These are phyloP conservation scores for Cottoperca gobio DNA, from an alignment of 2,797 vertebrate species.

Conservation along the genomic window DNA sequence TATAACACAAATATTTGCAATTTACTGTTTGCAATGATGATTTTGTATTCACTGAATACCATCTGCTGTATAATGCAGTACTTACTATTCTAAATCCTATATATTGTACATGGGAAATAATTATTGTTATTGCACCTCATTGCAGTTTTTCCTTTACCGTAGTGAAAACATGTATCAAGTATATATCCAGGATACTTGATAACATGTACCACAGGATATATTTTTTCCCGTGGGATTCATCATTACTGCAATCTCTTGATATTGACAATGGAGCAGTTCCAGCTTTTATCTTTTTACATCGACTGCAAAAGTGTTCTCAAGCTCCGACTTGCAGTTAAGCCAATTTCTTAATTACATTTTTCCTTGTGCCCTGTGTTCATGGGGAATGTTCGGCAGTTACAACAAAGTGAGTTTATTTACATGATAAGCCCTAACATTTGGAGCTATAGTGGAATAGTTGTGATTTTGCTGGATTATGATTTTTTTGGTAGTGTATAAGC, in stretches of 20 bases:
- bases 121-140: neutral
- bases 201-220: neutral
- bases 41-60: neutral
- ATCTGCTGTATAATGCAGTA: neutral
- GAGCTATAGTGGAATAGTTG: neutral
- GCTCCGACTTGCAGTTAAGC: neutral
- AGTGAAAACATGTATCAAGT: too few species aligned
- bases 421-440: neutral
- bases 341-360: neutral
- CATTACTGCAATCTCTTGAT: conserved; percentile 2
- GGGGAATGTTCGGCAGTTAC: conserved; percentile 6
- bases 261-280: conserved; percentile 19
- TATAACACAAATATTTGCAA: too few species aligned
- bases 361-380: neutral
- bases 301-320: conserved; percentile 14
- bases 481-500: neutral
- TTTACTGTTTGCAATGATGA: too few species aligned
- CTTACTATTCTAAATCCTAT: neutral
- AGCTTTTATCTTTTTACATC: conserved; percentile 15
- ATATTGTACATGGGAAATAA: neutral
- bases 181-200: neutral
- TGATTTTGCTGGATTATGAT: neutral
- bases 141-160: neutral
- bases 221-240: neutral
- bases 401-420: neutral